Conservation (phyloP, 2,113 vertebrate species). For the Penelope pileata region DNA sequence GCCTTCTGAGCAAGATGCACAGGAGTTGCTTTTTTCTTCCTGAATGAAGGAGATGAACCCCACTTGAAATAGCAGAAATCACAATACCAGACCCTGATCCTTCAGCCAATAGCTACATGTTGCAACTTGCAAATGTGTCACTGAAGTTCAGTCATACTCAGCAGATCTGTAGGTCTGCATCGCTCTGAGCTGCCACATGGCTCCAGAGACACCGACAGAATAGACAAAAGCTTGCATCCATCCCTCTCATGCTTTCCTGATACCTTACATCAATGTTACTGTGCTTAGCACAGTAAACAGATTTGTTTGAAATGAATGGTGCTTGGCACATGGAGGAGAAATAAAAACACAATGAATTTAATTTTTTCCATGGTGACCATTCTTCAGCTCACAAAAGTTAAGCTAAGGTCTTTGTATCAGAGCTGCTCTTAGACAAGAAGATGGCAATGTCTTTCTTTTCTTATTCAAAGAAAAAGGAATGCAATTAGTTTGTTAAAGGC, state of each 20-base stretch:
- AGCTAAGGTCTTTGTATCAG: background rate
- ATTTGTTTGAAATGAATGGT: background rate
- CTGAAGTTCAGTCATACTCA: background rate
- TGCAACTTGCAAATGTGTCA: background rate
- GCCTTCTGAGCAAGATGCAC: background rate
- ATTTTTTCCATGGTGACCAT: conserved; percentile 37
- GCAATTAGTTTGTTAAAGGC: background rate
- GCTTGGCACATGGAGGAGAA: conserved; percentile 7
- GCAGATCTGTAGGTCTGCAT: background rate
- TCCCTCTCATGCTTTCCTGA: background rate
- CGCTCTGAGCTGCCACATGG: background rate
- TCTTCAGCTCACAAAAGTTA: too few species aligned
- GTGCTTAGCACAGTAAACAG: background rate
- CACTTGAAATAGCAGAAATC: background rate
- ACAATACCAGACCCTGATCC: background rate
- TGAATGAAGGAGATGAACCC: background rate
- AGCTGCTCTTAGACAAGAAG: conserved; percentile 1
- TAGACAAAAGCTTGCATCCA: background rate
- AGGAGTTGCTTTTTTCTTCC: background rate
- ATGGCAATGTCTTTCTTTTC: background rate
- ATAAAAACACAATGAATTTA: conserved; percentile 9
- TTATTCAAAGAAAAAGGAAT: background rate
- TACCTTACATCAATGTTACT: background rate
- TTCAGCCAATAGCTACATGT: background rate
- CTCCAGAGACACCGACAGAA: background rate